phyloP scores from a whole-genome alignment of 2,113 vertebrate species.

The Zootoca vivipara region DNA sequence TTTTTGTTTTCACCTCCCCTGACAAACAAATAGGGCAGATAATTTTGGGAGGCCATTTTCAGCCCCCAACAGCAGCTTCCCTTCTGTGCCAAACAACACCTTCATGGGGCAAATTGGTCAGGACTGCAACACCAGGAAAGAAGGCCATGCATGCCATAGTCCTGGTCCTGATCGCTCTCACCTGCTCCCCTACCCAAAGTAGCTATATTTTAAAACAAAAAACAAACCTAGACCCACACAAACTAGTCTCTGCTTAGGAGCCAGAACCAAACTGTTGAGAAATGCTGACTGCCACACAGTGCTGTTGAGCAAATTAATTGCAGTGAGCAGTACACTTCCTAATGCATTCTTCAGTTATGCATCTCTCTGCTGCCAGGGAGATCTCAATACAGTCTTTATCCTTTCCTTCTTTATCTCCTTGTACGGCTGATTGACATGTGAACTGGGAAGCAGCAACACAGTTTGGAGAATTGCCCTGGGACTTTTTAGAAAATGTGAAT shows the following conservation, averaged over 20 bases:
- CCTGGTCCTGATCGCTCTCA: neutral
- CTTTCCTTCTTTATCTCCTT: slow-evolving; percentile 42
- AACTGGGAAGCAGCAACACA: slow-evolving; percentile 16
- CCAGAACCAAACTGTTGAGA: neutral
- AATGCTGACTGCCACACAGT: slow-evolving; percentile 13
- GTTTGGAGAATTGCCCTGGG: slow-evolving; percentile 10
- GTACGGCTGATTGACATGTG: slow-evolving; percentile 30
- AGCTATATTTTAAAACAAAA: neutral
- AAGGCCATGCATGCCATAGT: neutral
- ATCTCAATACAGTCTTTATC: slow-evolving; percentile 29
- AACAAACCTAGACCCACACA: too few relatives aligned
- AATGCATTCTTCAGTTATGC: slow-evolving; percentile 29
- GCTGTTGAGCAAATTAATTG: slow-evolving; percentile 28
- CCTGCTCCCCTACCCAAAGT: too few relatives aligned
- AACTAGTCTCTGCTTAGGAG: neutral
- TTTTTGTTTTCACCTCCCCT: too few relatives aligned
- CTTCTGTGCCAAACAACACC: neutral
- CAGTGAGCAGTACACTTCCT: slow-evolving; percentile 39
- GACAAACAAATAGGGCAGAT: too few relatives aligned
- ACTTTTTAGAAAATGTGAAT: slow-evolving; percentile 30
- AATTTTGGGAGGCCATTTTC: too few relatives aligned
- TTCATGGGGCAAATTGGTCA: neutral
- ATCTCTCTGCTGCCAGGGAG: slow-evolving; percentile 26
- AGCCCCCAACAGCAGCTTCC: neutral
- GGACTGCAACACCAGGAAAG: neutral